A percentile compares a stretch with the other conserved stretches of the same genome.
phyloP scores from a whole-genome alignment of 2,113 vertebrate species.

The Taurulus bubalis region DNA sequence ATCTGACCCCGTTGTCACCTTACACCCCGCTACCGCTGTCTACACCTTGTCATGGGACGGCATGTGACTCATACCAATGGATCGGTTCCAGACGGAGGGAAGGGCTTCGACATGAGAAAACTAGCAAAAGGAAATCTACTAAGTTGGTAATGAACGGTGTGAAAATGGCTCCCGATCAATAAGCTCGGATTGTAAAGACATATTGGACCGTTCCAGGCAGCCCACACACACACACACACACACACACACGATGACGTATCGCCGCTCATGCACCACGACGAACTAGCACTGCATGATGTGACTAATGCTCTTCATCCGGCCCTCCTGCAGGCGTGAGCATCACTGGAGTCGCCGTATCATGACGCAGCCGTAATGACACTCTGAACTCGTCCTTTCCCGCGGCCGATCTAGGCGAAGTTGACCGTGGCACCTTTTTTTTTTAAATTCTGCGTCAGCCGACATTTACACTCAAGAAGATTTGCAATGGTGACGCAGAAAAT shows the following conservation, averaged over 20 bases:
- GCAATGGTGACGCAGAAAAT: background rate
- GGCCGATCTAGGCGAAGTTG: background rate
- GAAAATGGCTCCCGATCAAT: background rate
- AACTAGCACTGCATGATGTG: constrained; percentile 21
- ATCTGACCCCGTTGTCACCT: constrained; percentile 48
- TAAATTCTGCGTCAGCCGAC: background rate
- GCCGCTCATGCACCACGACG: no score
- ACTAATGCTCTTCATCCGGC: constrained; percentile 53
- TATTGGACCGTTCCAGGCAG: background rate
- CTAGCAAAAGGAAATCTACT: background rate
- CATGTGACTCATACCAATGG: constrained; percentile 43
- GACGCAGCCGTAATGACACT: constrained; percentile 34
- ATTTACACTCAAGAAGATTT: background rate
- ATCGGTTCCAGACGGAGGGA: background rate
- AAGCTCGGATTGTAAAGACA: background rate
- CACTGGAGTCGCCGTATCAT: constrained; percentile 33
- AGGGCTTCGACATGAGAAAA: background rate
- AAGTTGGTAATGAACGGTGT: background rate
- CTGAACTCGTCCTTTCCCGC: constrained; percentile 37
- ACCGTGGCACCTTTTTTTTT: background rate
- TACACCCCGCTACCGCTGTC: constrained; percentile 32
- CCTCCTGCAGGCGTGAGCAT: constrained; percentile 20
- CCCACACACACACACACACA: background rate
- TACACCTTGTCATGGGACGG: constrained; percentile 39
- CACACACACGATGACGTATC: constrained; percentile 10